Evolutionary conservation across 2,113 vertebrate genomes (phyloP).

Genomic region (Herpailurus yagouaroundi): DNA sequence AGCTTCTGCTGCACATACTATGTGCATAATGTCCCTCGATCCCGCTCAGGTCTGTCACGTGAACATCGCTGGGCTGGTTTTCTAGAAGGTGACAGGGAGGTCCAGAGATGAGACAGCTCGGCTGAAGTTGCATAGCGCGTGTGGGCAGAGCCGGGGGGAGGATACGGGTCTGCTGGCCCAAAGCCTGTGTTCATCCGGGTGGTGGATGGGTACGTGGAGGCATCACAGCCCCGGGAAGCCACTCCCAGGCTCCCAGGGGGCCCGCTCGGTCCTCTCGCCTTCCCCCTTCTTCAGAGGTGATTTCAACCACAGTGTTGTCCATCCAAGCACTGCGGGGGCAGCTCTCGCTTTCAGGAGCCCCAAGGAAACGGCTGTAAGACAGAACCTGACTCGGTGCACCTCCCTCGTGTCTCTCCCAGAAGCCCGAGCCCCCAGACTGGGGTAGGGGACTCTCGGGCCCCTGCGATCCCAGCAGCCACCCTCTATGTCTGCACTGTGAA

Average conservation of each 20-base stretch:
- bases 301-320: background rate
- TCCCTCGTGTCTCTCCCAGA: background rate
- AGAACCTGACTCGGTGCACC: background rate
- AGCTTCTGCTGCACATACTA: background rate
- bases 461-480: background rate
- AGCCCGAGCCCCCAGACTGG: background rate
- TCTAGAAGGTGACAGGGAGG: background rate
- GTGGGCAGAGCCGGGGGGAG: too few species aligned
- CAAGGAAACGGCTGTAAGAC: background rate
- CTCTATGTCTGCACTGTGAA: fast-evolving
- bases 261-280: fast-evolving
- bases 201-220: fast-evolving
- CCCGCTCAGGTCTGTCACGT: background rate
- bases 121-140: fast-evolving
- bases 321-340: background rate
- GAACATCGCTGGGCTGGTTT: background rate
- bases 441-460: background rate
- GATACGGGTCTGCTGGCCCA: background rate
- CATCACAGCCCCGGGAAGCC: background rate
- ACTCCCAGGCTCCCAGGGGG: background rate
- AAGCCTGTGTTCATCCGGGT: background rate
- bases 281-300: background rate
- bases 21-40: fast-evolving
- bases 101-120: background rate
- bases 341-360: background rate